These are phyloP conservation scores for Mungos mungo DNA, from an alignment of 2,113 vertebrate genomes.

Conservation along the genomic window DNA sequence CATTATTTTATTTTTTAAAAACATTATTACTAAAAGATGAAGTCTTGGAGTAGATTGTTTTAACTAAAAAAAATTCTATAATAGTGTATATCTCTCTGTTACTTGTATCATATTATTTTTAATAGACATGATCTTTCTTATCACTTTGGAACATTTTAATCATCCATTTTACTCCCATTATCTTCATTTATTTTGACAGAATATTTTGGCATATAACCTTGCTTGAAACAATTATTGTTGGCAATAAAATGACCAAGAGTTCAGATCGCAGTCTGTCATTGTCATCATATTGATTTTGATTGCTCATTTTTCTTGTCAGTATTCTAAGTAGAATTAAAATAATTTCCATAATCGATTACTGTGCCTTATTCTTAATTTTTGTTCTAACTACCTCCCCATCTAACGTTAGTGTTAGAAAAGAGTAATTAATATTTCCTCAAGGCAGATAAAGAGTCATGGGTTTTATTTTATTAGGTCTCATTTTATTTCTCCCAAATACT, in stretches of 20 bases:
- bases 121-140: background rate
- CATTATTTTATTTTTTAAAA: background rate
- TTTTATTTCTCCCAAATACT: background rate
- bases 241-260: conserved; percentile 49
- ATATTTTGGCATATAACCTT: conserved; percentile 39
- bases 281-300: conserved; percentile 71
- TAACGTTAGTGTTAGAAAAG: background rate
- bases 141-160: conserved; percentile 47
- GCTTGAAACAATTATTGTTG: conserved; percentile 25
- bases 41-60: background rate
- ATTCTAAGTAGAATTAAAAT: conserved; percentile 72
- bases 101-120: background rate
- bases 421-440: conserved; percentile 46
- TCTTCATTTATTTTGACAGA: conserved; percentile 60
- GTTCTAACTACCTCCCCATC: conserved; percentile 39
- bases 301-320: conserved; percentile 57
- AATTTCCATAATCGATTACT: conserved; percentile 65
- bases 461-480: background rate
- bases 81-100: background rate
- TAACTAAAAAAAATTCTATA: background rate
- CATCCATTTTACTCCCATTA: background rate
- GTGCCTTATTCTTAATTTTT: conserved; percentile 55
- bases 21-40: background rate
- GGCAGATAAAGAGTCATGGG: background rate
- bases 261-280: conserved; percentile 29